Evolutionary conservation across 2,888 invertebrate species (phyloP).

Genomic region (Lasioglossum oenotherae): DNA sequence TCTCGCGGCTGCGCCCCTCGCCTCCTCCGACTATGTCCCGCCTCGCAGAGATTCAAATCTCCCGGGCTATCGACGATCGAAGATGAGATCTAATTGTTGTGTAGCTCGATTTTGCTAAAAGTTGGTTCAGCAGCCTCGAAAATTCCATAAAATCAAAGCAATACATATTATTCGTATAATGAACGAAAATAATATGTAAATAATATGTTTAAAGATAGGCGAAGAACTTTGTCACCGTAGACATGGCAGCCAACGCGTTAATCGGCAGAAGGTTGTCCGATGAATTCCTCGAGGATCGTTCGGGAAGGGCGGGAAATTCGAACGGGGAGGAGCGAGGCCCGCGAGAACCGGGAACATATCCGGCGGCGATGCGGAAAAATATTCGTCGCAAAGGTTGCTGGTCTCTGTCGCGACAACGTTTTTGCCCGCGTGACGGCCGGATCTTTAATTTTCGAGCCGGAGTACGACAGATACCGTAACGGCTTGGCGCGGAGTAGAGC

Average conservation of each 20-base stretch:
- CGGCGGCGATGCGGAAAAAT: neutral
- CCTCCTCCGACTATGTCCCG: neutral
- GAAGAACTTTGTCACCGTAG: no score
- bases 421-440: constrained; percentile 20
- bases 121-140: no score
- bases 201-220: no score
- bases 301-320: neutral
- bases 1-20: neutral
- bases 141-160: no score
- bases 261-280: neutral
- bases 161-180: no score
- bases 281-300: neutral
- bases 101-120: neutral
- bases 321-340: neutral
- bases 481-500: constrained; percentile 7
- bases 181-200: no score
- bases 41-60: neutral
- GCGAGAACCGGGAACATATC: neutral
- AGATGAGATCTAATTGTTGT: neutral
- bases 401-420: constrained; percentile 1
- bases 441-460: constrained; percentile 54
- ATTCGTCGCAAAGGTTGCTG: neutral
- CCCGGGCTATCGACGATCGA: neutral
- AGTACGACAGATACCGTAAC: constrained; percentile 58
- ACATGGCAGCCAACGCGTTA: no score